These are phyloP conservation scores for Patella vulgata DNA, from an alignment of 1,140 invertebrate genomes.

Conservation along the genomic window DNA sequence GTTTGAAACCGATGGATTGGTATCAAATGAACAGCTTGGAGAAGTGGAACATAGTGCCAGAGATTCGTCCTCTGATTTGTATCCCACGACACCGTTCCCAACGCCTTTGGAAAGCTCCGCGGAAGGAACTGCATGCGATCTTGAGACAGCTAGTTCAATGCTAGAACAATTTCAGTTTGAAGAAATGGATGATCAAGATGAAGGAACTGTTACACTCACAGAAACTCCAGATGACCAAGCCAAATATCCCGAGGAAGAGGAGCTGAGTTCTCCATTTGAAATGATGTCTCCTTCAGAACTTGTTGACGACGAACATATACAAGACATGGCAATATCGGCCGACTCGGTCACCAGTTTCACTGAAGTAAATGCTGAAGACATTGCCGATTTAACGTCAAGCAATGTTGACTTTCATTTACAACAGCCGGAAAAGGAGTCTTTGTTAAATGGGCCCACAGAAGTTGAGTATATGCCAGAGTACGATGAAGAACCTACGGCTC, in stretches of 20 bases:
- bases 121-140: slow-evolving; percentile 26
- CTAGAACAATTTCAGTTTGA: slow-evolving; percentile 33
- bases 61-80: slow-evolving; percentile 26
- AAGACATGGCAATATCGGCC: slow-evolving; percentile 20
- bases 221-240: slow-evolving; percentile 60
- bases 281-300: slow-evolving; percentile 61
- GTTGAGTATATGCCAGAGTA: slow-evolving; percentile 69
- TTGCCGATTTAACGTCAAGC: slow-evolving; percentile 9
- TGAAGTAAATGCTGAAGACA: slow-evolving; percentile 29
- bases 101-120: slow-evolving; percentile 39
- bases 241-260: slow-evolving; percentile 39
- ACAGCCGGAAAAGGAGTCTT: slow-evolving; percentile 3
- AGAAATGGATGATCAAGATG: slow-evolving; percentile 19
- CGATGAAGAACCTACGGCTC: slow-evolving; percentile 19
- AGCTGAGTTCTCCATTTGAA: slow-evolving; percentile 63
- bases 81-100: slow-evolving; percentile 53
- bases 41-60: slow-evolving; percentile 24
- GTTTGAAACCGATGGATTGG: slow-evolving; percentile 69
- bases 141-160: slow-evolving; percentile 42
- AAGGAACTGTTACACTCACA: slow-evolving; percentile 22
- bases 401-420: slow-evolving; percentile 7
- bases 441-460: slow-evolving; percentile 72
- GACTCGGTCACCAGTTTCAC: slow-evolving; percentile 36
- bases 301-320: slow-evolving; percentile 42
- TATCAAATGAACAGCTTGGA: slow-evolving; percentile 25